Evolutionary conservation across 2,888 invertebrate species (phyloP).

Genomic region (Salpingus planirostris): DNA sequence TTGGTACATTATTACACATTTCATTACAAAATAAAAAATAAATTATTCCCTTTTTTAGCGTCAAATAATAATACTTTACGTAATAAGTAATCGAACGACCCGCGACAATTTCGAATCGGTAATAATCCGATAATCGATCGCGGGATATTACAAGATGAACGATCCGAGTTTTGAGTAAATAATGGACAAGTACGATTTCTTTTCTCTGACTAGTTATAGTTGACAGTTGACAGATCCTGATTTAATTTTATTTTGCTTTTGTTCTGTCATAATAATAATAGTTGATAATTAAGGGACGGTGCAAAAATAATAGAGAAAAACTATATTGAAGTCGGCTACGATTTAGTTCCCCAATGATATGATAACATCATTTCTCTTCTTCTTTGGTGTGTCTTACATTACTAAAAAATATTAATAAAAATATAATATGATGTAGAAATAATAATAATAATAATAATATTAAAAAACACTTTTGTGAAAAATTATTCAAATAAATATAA

Average conservation of each 20-base stretch:
- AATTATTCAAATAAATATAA: conserved; percentile 34
- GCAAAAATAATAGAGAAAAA: conserved; percentile 31
- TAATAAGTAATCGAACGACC: no score
- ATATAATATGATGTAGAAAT: conserved; percentile 27
- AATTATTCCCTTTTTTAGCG: conserved; percentile 24
- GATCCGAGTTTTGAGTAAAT: no score
- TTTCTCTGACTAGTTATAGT: no score
- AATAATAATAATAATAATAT: conserved; percentile 19
- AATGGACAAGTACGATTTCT: no score
- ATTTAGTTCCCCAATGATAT: conserved; percentile 26
- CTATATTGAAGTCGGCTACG: no score
- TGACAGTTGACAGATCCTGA: conserved; percentile 1
- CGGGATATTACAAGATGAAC: no score
- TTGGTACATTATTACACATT: conserved; percentile 45
- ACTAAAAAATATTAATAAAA: conserved; percentile 36
- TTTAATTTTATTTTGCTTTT: background rate
- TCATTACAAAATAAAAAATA: conserved; percentile 35
- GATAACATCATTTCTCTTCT: no score
- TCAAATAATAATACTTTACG: no score
- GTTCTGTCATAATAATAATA: conserved; percentile 20
- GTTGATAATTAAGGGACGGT: conserved; percentile 31
- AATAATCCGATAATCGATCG: no score
- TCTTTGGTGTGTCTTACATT: conserved; percentile 42
- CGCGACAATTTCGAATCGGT: no score
- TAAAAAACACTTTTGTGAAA: conserved; percentile 33